phyloP scores from a whole-genome alignment of 2,797 vertebrate genomes.

The Argyrosomus regius region DNA sequence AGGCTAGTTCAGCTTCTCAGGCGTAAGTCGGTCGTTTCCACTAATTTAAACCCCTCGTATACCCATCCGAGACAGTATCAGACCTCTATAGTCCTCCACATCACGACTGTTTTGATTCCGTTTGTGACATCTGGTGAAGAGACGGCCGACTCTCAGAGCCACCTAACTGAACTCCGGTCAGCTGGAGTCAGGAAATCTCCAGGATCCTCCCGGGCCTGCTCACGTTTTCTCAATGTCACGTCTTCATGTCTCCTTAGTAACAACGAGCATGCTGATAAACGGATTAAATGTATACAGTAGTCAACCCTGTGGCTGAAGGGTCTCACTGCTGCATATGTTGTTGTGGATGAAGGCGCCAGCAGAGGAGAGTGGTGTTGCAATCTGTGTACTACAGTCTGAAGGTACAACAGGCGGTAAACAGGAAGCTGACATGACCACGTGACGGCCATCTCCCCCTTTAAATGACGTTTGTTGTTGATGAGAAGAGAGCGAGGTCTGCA shows the following conservation, averaged over 20 bases:
- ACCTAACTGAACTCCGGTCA: slow-evolving; percentile 23
- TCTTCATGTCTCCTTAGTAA: slow-evolving; percentile 49
- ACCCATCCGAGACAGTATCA: background rate
- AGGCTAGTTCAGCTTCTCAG: slow-evolving; percentile 22
- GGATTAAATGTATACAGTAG: background rate
- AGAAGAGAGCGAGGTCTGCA: background rate
- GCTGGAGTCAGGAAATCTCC: slow-evolving; percentile 71
- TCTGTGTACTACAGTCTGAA: slow-evolving; percentile 42
- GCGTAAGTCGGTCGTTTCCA: background rate
- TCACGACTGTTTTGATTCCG: background rate
- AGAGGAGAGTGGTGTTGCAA: slow-evolving; percentile 58
- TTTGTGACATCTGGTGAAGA: background rate
- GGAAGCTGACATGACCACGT: slow-evolving; percentile 81
- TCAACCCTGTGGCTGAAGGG: background rate
- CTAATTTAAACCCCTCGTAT: background rate
- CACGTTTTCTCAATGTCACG: slow-evolving; percentile 71
- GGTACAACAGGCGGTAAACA: slow-evolving; percentile 82
- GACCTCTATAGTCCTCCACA: slow-evolving; percentile 25
- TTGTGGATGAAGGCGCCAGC: background rate
- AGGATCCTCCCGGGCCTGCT: slow-evolving; percentile 77
- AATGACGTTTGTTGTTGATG: slow-evolving; percentile 48
- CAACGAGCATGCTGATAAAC: background rate
- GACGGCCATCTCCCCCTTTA: slow-evolving; percentile 64
- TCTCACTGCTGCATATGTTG: background rate
- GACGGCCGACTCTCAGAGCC: no score